These are phyloP conservation scores for Climacteris rufus DNA, from an alignment of 2,113 vertebrate genomes.

Conservation along the genomic window DNA sequence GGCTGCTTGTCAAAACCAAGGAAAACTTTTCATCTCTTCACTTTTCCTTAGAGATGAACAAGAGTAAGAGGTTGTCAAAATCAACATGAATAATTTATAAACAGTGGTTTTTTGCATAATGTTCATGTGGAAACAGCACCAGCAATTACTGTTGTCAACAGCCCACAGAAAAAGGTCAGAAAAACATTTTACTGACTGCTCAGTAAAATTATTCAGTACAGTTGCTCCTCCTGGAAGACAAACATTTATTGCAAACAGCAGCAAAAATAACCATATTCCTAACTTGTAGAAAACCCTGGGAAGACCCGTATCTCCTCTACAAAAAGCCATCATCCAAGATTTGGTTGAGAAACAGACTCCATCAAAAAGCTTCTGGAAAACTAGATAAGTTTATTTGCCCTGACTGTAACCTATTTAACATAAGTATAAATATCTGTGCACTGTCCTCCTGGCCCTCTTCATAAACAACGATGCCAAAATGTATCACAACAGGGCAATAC, in stretches of 20 bases:
- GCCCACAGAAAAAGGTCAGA: neutral
- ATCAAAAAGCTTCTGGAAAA: neutral
- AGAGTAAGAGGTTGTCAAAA: neutral
- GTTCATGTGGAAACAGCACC: neutral
- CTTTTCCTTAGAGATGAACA: neutral
- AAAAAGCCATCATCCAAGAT: neutral
- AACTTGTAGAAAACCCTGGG: neutral
- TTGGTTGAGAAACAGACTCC: neutral
- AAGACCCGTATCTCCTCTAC: neutral
- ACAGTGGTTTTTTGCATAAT: neutral
- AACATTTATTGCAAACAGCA: neutral
- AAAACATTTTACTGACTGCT: neutral
- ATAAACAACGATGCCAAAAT: neutral
- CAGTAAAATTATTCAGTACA: neutral
- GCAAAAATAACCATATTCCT: rapidly evolving
- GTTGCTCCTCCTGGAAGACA: neutral
- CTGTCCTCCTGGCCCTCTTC: neutral
- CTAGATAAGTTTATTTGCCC: neutral
- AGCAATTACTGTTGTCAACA: neutral
- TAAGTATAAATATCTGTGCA: neutral
- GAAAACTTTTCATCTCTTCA: neutral
- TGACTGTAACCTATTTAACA: neutral
- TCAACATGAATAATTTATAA: neutral
- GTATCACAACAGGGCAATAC: neutral
- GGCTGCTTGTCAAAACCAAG: neutral